Base-by-base conservation (phyloP, 1,140 invertebrate species). In the Nautilus pompilius region DNA sequence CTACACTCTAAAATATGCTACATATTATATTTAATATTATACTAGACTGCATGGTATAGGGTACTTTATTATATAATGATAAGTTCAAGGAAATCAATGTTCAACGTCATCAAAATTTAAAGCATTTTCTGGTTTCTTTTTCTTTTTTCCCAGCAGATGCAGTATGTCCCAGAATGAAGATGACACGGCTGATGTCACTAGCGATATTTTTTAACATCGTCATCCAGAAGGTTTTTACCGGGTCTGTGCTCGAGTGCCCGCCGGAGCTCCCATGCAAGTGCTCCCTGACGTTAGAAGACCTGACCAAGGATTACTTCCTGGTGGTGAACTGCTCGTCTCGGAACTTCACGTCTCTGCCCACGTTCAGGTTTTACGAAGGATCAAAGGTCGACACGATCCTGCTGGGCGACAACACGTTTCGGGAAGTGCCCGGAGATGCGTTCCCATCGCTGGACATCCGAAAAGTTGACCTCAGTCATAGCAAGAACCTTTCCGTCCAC, bases 251-350 rank as follows among this genome's bases (percentile, higher is more conserved):
- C 5, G 49, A 53, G 29, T 53, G 49, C 17, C 49, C 49, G 15
- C 26, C 49, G 13, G 26, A 20, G 29, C 2, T 53, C 29, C 49
- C 49, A 6, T 53, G 49, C 49, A 24, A 53, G 24, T 53, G 49
- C 24, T 53, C 49, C n/a, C 20, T 53, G 17, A 26, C 49, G 2
- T 22, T 53, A 22, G 49, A 53, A 22, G 2, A 24, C 15, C 26
- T 53, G 49, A 53, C 49, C 5, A 20, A 28, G n/a, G 49, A 53
- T 17, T 53, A 28, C 29, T 28, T 53, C 5, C 49, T 53, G 5
- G 17, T 53, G 49, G 49, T 53, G 15, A 24, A 53, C 49, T 53
- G 49, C 49, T 20, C 49, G 15, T 53, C 49, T 13, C 49, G 49
- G 17, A 28, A 28, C 22, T 28, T 53, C 20, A 24, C n/a, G 15